These are phyloP conservation scores for Aldabrachelys gigantea DNA, from an alignment of 2,113 vertebrate genomes.

Conservation along the genomic window DNA sequence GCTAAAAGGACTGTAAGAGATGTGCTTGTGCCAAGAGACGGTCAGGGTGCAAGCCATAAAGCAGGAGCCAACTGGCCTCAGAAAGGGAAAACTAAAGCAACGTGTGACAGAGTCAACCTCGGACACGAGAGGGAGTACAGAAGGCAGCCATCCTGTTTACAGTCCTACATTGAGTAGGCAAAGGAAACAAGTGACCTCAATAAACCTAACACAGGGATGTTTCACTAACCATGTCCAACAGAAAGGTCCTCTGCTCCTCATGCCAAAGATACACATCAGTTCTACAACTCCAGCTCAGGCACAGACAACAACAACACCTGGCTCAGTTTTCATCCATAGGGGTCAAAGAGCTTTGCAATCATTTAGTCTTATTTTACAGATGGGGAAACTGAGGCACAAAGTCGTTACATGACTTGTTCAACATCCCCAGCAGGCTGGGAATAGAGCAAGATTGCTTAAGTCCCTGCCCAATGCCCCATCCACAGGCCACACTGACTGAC, in stretches of 20 bases:
- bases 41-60: too few species aligned
- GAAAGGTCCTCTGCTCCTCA: not conserved
- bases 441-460: not conserved
- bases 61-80: too few species aligned
- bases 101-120: too few species aligned
- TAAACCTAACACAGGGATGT: not conserved
- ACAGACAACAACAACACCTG: not conserved
- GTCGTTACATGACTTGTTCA: not conserved
- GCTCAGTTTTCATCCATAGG: not conserved
- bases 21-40: not conserved
- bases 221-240: not conserved
- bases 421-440: not conserved
- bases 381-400: not conserved
- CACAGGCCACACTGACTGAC: not conserved
- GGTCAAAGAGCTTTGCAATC: not conserved
- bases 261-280: not conserved
- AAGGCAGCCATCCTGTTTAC: not conserved
- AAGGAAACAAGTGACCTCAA: not conserved
- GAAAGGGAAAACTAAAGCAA: too few species aligned
- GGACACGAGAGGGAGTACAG: too few species aligned
- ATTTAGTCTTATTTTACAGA: not conserved
- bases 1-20: not conserved
- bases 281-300: not conserved
- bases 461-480: not conserved
- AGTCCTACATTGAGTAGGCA: rapidly evolving